Evolutionary conservation across 2,113 vertebrate species (phyloP).

Genomic region (Camelus bactrianus): DNA sequence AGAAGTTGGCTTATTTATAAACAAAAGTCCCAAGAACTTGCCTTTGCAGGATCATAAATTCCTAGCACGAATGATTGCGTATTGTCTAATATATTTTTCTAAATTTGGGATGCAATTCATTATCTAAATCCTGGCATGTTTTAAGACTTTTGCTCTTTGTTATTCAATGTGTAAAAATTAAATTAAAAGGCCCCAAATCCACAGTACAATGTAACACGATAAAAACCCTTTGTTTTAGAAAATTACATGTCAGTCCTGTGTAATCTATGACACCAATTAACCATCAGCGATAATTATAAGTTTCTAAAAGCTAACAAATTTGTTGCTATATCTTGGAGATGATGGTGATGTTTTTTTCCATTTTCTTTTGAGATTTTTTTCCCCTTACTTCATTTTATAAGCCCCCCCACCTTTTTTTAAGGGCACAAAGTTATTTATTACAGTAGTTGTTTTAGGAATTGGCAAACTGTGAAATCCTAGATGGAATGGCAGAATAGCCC

Average conservation of each 20-base stretch:
- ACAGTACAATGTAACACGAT: constrained; percentile 7
- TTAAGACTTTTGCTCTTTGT: constrained; percentile 65
- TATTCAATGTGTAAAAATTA: constrained; percentile 70
- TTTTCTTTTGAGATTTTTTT: constrained; percentile 44
- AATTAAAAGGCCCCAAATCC: constrained; percentile 56
- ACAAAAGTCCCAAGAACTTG: constrained; percentile 64
- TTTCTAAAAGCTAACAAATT: constrained; percentile 69
- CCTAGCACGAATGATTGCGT: constrained; percentile 53
- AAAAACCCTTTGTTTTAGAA: constrained; percentile 76
- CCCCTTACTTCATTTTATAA: constrained; percentile 49
- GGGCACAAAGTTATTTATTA: constrained; percentile 67
- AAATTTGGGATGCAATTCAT: constrained; percentile 70
- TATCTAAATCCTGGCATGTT: constrained; percentile 53
- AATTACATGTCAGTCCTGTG: constrained; percentile 60
- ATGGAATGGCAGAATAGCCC: constrained; percentile 63
- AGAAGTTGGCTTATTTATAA: constrained; percentile 77
- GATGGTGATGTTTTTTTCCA: constrained; percentile 52
- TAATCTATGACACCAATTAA: constrained; percentile 75
- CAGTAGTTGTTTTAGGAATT: constrained; percentile 69
- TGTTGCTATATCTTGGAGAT: constrained; percentile 49
- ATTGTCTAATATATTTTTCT: constrained; percentile 70
- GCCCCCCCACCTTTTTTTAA: background rate
- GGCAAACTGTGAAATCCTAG: constrained; percentile 65
- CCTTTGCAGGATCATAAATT: constrained; percentile 61
- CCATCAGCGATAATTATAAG: constrained; percentile 63